phyloP scores from a whole-genome alignment of 2,888 invertebrate species.

The Nasonia oneida region DNA sequence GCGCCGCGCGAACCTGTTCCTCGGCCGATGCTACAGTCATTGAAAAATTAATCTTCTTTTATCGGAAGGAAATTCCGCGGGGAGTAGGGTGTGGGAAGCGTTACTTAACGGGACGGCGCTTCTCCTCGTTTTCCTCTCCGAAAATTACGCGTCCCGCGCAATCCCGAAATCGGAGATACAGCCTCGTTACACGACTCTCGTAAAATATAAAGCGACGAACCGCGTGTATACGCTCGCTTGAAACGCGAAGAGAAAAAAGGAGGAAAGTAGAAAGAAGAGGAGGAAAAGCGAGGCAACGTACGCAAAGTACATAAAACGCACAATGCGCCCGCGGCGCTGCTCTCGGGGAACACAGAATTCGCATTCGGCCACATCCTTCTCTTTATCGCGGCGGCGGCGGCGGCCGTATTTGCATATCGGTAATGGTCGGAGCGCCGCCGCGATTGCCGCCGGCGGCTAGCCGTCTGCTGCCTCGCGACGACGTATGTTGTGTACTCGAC shows the following conservation, averaged over 20 bases:
- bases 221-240: background rate
- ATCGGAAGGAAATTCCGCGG: conserved; percentile 1
- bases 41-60: conserved; percentile 20
- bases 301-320: conserved; percentile 19
- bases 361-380: conserved; percentile 66
- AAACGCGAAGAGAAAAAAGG: background rate
- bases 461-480: background rate
- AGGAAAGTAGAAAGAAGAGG: background rate
- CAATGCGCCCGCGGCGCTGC: conserved; percentile 27
- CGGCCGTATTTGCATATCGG: conserved; percentile 67
- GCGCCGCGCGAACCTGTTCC: conserved; percentile 3
- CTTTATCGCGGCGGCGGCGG: conserved; percentile 62
- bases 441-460: conserved; percentile 27
- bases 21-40: background rate
- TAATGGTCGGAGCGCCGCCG: conserved; percentile 62
- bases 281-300: background rate
- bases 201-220: background rate
- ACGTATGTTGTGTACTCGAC: conserved; percentile 20
- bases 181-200: background rate
- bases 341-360: conserved; percentile 66
- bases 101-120: background rate
- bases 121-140: background rate
- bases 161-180: background rate
- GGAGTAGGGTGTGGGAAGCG: too few species aligned
- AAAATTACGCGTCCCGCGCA: background rate